Base-by-base conservation (phyloP, 2,113 vertebrate species). In the Heteronetta atricapilla region DNA sequence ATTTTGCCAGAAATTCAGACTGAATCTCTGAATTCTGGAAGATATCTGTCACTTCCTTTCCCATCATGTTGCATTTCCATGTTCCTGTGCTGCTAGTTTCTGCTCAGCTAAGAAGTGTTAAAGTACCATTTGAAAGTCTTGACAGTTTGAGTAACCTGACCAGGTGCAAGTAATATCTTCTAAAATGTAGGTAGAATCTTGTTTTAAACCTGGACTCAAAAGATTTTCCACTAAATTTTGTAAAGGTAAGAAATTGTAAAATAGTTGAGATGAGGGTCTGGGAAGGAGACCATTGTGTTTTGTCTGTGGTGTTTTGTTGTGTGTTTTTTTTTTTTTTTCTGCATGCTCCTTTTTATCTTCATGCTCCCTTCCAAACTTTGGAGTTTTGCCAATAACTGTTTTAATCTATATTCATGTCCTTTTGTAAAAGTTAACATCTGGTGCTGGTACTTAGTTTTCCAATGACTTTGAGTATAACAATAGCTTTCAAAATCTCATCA, bases 371-470 rank as follows among this genome's bases (percentile, higher is more conserved):
- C 44, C 58, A 81, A 33, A 64, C 8, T 63, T 63, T 86, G 92
- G 82, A 82, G 16, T 38, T 83, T 89, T 82, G 80, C 92, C 94
- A 95, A 2, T 66, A 56, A 6, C 70, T 76, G n/a, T 50, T 91
- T 46, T 55, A 93, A 85, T 94, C 38, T 89, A 23, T 44, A 87
- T 92, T 94, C 90, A 31, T 76, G 83, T 86, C 83, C 56, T 92
- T 82, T 58, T 25, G 8, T 8, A 73, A 59, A 93, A 90, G 42
- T 66, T 93, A 90, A 58, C 83, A 84, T 90, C 92, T 95, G 90
- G 58, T 92, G 90, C 90, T 95, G 89, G 93, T 80, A 58, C 40
- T 17, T 88, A 87, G 63, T 93, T 96, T 96, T 86, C 56, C 83
- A 76, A 12, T 23, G 86, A 94, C 94, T 96, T 95, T 95, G 58